Percentiles rank a stretch among this genome's conserved stretches.
Conservation (phyloP, 2,113 vertebrate species). For the Geothlypis trichas region DNA sequence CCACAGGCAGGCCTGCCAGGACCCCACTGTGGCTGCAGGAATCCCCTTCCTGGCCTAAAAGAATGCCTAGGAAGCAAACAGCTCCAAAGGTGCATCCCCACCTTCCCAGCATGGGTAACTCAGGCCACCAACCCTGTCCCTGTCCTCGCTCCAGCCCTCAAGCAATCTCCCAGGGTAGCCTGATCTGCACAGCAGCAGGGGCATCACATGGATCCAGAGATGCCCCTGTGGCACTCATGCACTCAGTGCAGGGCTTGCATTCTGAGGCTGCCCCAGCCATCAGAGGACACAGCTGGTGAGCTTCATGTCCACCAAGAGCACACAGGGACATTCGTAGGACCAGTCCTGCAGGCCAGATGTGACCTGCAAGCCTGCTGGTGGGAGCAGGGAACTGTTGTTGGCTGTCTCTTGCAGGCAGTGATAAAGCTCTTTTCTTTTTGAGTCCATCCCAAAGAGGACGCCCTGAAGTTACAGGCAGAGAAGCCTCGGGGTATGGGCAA, state of each 20-base stretch:
- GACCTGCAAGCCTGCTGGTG: too few relatives aligned
- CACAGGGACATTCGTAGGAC: neutral
- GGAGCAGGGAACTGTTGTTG: too few relatives aligned
- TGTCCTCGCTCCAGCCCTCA: neutral
- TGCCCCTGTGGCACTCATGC: neutral
- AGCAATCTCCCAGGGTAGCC: neutral
- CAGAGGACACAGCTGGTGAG: neutral
- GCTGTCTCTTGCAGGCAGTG: fast-evolving
- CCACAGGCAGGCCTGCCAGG: neutral
- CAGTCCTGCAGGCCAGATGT: neutral
- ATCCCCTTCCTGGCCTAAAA: neutral
- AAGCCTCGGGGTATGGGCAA: neutral
- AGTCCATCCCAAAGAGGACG: fast-evolving
- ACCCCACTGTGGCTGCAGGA: neutral
- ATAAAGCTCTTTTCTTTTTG: neutral
- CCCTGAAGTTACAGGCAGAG: neutral
- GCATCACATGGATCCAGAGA: fast-evolving
- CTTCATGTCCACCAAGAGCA: neutral
- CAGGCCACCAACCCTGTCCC: neutral
- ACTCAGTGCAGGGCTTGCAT: neutral
- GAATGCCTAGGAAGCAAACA: fast-evolving
- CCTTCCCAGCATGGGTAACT: neutral
- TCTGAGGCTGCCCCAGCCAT: neutral
- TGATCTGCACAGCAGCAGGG: neutral
- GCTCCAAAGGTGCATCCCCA: neutral